Evolutionary conservation across 2,797 vertebrate species (phyloP), one percentile per base, ranked within the genome.

Genomic region (Sebastes cheni): DNA sequence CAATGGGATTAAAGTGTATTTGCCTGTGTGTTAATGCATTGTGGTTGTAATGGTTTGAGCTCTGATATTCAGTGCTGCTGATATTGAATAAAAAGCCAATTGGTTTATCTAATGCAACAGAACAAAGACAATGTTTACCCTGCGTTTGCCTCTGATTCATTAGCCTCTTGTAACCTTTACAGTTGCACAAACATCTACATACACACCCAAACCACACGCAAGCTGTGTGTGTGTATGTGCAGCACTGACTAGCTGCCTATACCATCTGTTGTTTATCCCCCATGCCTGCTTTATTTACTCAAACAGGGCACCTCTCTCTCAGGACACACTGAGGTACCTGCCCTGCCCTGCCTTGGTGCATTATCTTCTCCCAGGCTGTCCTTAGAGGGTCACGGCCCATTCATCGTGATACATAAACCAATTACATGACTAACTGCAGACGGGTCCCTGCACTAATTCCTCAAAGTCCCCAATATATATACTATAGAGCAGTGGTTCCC

Each of bases 211-310:
- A 85, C 77, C 83, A 80, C 84, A 87, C 73, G 52, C 23, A 59
- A 50, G 59, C 42, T 20, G 34, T 64, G 67, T n/a, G 34, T 62
- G 52, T 55, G 77, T 76, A 6, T 65, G 62, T 42, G 62, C 27
- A 1, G 18, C 46, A 50, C 18, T 50, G 18, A 50, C 1, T 50
- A 20, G 46, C 18, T 52, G 91, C 87, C 91, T 82, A 30, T 89
- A 91, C 94, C 96, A 97, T 96, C 95, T 95, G 94, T 92, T 96
- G 95, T 95, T 96, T 96, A 95, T 96, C 95, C 95, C 94, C 80
- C 91, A 91, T 91, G 92, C 91, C 95, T 82, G 92, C 92, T 90
- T 97, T 97, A 96, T 97, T 97, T 98, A 97, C 96, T 97, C 95
- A 97, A 95, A 91, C 90, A 88, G 91, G 91, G 89, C 92, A 92